Evolutionary conservation across 2,113 vertebrate genomes (phyloP).

Genomic region (Ptyas mucosa): DNA sequence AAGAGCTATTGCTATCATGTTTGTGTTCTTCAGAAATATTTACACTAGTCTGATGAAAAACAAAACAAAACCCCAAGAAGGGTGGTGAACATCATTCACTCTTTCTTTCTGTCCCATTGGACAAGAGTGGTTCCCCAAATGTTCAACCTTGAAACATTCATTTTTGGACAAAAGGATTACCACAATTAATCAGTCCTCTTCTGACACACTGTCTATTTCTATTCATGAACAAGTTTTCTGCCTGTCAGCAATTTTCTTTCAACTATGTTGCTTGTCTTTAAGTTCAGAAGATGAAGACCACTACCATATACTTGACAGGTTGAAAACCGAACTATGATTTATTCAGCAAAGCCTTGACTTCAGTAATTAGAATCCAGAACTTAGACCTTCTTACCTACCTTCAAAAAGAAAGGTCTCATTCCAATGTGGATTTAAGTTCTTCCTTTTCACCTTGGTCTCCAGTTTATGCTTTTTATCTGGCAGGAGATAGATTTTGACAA

Average conservation of each 20-base stretch:
- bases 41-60: not conserved
- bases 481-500: slow-evolving; percentile 97
- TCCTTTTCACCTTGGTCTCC: slow-evolving; percentile 98
- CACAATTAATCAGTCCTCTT: not conserved
- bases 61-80: not conserved
- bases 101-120: not conserved
- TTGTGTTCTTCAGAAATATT: not conserved
- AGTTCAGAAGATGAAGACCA: not conserved
- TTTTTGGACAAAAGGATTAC: not conserved
- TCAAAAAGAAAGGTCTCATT: slow-evolving; percentile 98
- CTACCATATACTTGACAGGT: not conserved
- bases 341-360: not conserved
- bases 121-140: not conserved
- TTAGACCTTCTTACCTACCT: slow-evolving; percentile 69
- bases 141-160: not conserved
- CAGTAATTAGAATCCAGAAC: not conserved
- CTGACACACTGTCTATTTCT: not conserved
- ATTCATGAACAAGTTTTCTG: not conserved
- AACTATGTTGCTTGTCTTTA: not conserved
- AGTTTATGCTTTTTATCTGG: slow-evolving; percentile 99
- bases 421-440: slow-evolving; percentile 98
- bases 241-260: not conserved
- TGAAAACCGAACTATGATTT: not conserved
- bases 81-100: not conserved
- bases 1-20: not conserved